Percentiles rank a stretch among this genome's conserved stretches.
Evolutionary conservation across 2,797 vertebrate species (phyloP).

Genomic region (Halcyon chelicuti): DNA sequence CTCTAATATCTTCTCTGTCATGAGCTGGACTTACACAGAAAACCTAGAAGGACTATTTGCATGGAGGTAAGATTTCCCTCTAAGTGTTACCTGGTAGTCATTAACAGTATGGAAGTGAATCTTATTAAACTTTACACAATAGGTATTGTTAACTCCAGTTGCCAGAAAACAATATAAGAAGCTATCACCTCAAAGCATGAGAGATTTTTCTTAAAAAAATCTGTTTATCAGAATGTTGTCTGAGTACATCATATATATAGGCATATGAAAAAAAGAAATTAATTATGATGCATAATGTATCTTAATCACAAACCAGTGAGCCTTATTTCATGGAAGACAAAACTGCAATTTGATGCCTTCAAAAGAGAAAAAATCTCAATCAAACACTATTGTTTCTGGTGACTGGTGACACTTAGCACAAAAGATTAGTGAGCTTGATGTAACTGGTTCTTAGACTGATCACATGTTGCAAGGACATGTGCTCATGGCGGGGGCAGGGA

Average conservation of each 20-base stretch:
- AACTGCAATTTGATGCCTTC: constrained; percentile 57
- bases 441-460: background rate
- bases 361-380: constrained; percentile 59
- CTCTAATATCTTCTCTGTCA: background rate
- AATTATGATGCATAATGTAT: constrained; percentile 3
- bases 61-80: background rate
- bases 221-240: constrained; percentile 22
- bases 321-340: constrained; percentile 35
- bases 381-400: constrained; percentile 57
- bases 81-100: background rate
- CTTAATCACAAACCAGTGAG: constrained; percentile 48
- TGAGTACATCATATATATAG: constrained; percentile 41
- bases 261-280: constrained; percentile 18
- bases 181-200: background rate
- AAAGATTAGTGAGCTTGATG: background rate
- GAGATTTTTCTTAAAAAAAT: constrained; percentile 34
- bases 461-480: background rate
- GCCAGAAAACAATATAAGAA: background rate
- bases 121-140: background rate
- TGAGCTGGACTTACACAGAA: background rate
- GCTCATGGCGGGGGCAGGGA: background rate
- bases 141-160: background rate
- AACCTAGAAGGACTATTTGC: background rate
- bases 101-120: background rate
- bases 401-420: constrained; percentile 37